Percentiles rank a stretch among this genome's conserved stretches.
These are phyloP conservation scores for Sterrhoptilus dennistouni DNA, from an alignment of 2,113 vertebrate genomes.

Conservation along the genomic window DNA sequence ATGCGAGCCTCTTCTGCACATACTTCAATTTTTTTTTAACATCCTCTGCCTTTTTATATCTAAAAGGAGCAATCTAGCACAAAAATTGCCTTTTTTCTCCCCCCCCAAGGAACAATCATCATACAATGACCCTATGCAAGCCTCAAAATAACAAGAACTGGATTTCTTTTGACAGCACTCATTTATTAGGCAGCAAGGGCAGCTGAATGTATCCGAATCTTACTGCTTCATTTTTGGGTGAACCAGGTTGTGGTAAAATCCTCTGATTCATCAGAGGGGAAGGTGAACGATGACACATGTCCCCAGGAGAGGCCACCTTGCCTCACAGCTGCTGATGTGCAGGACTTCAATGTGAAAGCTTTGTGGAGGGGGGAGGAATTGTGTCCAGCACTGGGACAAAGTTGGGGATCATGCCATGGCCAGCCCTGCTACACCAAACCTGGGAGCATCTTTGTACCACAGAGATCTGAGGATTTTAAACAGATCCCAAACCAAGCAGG, in stretches of 20 bases:
- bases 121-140: slow-evolving; percentile 10
- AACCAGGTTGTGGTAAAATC: background rate
- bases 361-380: background rate
- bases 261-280: background rate
- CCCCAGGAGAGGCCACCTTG: background rate
- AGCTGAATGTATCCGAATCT: background rate
- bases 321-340: background rate
- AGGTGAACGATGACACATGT: background rate
- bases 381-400: background rate
- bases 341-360: background rate
- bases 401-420: too few species aligned
- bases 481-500: background rate
- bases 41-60: background rate
- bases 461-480: background rate
- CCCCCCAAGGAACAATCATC: background rate
- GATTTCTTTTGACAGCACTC: slow-evolving; percentile 35
- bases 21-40: background rate
- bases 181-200: background rate
- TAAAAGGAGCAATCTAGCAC: slow-evolving; percentile 9
- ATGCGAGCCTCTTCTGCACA: background rate
- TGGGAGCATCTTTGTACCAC: background rate
- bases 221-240: background rate
- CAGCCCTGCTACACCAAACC: background rate
- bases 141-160: slow-evolving; percentile 13
- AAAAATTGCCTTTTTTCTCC: background rate